Percentiles rank a stretch among this genome's conserved stretches.
These are phyloP conservation scores for Yponomeuta plumbellus DNA, from an alignment of 2,888 invertebrate species.

Conservation along the genomic window DNA sequence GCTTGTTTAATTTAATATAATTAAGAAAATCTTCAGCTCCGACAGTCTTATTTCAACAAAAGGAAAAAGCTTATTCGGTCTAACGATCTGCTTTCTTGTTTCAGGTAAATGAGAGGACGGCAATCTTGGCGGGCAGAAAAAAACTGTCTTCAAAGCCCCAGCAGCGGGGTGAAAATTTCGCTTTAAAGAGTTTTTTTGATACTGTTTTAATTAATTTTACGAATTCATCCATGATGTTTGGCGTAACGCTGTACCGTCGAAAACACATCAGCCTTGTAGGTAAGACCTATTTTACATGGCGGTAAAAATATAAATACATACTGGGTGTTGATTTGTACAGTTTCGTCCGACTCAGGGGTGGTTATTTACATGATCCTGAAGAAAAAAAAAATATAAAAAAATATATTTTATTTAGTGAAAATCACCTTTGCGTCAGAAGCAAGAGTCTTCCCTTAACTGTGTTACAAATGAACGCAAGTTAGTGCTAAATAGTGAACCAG, in stretches of 20 bases:
- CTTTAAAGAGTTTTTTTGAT: neutral
- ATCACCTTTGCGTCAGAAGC: no score
- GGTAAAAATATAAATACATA: no score
- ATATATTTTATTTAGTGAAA: no score
- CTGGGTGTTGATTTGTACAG: no score
- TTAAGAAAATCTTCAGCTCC: neutral
- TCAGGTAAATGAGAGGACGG: slow-evolving; percentile 6
- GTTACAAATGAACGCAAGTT: no score
- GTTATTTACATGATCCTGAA: no score
- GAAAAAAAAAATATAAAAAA: no score
- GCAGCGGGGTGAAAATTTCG: neutral
- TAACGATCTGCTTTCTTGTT: slow-evolving; percentile 7
- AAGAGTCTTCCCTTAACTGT: no score
- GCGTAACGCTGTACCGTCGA: neutral
- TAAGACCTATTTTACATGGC: no score
- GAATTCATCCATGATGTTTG: neutral
- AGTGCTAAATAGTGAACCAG: no score
- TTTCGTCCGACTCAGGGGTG: no score
- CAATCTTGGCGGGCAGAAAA: neutral
- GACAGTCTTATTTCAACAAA: slow-evolving; percentile 4
- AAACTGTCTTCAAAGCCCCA: neutral
- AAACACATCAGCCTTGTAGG: neutral
- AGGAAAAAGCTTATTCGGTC: slow-evolving; percentile 7
- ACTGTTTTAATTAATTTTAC: neutral
- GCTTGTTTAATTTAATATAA: neutral